Conservation (phyloP, 2,797 vertebrate genomes). For the Eospalax fontanierii region DNA sequence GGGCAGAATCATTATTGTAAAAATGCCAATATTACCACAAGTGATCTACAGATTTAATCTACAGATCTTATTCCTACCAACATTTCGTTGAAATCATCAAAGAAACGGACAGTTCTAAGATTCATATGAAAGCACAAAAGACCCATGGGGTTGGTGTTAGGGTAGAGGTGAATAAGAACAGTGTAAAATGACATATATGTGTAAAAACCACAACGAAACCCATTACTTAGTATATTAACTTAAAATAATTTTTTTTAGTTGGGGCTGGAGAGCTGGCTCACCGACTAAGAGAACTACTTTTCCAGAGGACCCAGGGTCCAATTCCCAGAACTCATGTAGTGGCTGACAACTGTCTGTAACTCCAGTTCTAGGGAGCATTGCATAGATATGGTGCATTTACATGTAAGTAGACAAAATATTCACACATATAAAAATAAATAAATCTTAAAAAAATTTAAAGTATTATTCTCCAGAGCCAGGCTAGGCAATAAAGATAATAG, state of each 20-base stretch:
- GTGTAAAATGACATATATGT: no score
- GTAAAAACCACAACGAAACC: no score
- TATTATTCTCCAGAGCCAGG: not conserved
- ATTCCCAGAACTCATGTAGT: not conserved
- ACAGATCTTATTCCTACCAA: not conserved
- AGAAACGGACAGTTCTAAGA: not conserved
- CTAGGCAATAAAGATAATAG: conserved; percentile 3
- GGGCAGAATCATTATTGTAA: not conserved
- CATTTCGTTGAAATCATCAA: not conserved
- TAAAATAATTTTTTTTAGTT: no score
- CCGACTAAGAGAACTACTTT: not conserved
- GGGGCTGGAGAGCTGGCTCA: not conserved
- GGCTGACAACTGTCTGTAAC: not conserved
- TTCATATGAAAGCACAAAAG: not conserved
- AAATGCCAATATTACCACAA: not conserved
- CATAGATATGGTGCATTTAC: not conserved
- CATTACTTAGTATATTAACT: no score
- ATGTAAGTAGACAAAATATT: not conserved
- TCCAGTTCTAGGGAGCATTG: not conserved
- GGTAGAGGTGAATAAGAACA: no score
- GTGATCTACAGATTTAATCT: not conserved
- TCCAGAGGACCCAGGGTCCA: not conserved
- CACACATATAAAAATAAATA: not conserved
- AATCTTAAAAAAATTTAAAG: no score
- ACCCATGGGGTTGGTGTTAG: no score